These are phyloP conservation scores for Drosophila punjabiensis DNA, from an alignment of 1,140 invertebrate genomes.

Conservation along the genomic window DNA sequence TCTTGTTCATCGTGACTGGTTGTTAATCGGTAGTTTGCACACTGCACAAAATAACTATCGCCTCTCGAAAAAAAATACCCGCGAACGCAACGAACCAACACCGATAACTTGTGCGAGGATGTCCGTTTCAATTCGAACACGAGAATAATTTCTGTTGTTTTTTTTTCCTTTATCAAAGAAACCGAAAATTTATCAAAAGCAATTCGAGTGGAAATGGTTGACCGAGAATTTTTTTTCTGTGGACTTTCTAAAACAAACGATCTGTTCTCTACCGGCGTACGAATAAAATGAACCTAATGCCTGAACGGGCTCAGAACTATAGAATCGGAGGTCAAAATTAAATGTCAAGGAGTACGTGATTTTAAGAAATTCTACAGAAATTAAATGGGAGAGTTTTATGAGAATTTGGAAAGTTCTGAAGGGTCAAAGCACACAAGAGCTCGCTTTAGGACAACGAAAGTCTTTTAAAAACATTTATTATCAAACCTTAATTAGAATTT, in stretches of 20 bases:
- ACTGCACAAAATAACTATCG: neutral
- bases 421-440: neutral
- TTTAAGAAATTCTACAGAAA: neutral
- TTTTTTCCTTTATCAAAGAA: neutral
- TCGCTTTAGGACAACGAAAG: neutral
- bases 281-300: constrained; percentile 26
- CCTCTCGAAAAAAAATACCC: neutral
- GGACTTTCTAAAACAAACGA: constrained; percentile 24
- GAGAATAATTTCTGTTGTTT: neutral
- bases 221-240: constrained; percentile 28
- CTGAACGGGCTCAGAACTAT: neutral
- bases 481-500: neutral
- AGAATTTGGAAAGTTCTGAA: neutral
- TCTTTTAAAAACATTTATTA: neutral
- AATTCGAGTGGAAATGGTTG: neutral
- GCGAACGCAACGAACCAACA: neutral
- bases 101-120: constrained; percentile 6
- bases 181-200: constrained; percentile 11
- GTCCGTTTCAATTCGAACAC: neutral
- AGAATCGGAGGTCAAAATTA: neutral
- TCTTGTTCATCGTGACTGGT: constrained; percentile 12
- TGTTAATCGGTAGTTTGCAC: neutral
- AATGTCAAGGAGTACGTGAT: constrained; percentile 26
- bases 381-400: neutral
- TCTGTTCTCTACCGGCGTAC: constrained; percentile 39